Evolutionary conservation across 2,888 invertebrate genomes (phyloP), one percentile per base, ranked within the genome.

Genomic region (Amphiduros pacificus): DNA sequence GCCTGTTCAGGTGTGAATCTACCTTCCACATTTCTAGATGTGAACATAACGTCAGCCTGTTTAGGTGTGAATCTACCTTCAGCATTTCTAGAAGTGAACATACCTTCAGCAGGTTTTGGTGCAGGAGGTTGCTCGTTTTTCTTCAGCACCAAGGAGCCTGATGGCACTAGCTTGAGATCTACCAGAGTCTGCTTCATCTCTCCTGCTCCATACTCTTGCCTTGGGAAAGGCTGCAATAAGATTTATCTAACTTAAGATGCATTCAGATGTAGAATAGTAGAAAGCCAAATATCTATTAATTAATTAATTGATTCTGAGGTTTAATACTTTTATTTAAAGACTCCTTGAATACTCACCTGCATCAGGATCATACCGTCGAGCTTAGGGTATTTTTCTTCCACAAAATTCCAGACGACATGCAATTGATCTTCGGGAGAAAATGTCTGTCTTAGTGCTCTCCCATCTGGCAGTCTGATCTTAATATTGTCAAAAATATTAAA

Each of bases 111-210:
- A 26, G 40, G 26, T 40, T 44, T n/a, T 17, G n/a, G 44, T 44
- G 31, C 29, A 32, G 24, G 49, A 36, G 31, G 31, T 1, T 20
- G 17, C 14, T 66, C 61, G 11, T 22, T 36, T 62, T 74, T 74
- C 67, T 77, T 77, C 54, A 79, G 60, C 0, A 78, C 78, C 24
- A 80, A 66, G 5, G 78, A 78, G 0, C 76, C 78, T 14, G 74
- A 73, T 0, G 80, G 80, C 2, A 73, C 72, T 17, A 80, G 67
- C 17, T 73, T 73, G 2, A 79, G 69, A 6, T 75, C 75, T n/a
- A 56, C 27, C 48, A 80, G 61, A 4, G 71, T 67, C 4, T 64
- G 60, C 6, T 48, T 48, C 71, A 76, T 71, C 50, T 78, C 74
- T 9, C 61, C 64, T 36, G 61, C 55, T 1, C 65, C 69, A 59